A percentile compares a stretch with the other conserved stretches of the same genome.
These are phyloP conservation scores for Eumerus sabulonum DNA, from an alignment of 2,888 invertebrate species.

Conservation along the genomic window DNA sequence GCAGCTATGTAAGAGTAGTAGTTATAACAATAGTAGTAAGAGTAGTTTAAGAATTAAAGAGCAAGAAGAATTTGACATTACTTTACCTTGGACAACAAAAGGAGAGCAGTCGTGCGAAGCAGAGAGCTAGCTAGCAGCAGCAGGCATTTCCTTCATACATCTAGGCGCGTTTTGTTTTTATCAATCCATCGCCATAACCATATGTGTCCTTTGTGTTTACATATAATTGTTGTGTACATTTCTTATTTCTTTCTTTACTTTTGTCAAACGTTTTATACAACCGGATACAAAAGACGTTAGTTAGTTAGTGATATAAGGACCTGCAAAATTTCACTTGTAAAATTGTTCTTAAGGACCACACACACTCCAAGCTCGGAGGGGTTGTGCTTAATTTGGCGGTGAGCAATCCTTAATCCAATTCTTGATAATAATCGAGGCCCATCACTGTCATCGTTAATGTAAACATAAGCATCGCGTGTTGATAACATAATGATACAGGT, in stretches of 20 bases:
- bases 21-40: slow-evolving; percentile 18
- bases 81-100: slow-evolving; percentile 65
- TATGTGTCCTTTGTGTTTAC: slow-evolving; percentile 72
- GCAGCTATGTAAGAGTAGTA: slow-evolving; percentile 61
- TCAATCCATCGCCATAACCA: slow-evolving; percentile 68
- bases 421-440: slow-evolving; percentile 38
- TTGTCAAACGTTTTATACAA: slow-evolving; percentile 1
- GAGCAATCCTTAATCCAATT: slow-evolving; percentile 67
- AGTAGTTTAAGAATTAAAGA: slow-evolving; percentile 38
- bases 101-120: slow-evolving; percentile 57
- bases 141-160: slow-evolving; percentile 67
- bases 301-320: slow-evolving; percentile 9
- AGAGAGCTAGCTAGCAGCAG: slow-evolving; percentile 56
- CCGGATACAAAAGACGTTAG: slow-evolving; percentile 28
- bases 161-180: slow-evolving; percentile 61
- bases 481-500: too few species aligned
- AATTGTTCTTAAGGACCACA: slow-evolving; percentile 65
- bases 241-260: slow-evolving; percentile 10
- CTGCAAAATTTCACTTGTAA: slow-evolving; percentile 3
- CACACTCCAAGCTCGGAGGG: too few species aligned
- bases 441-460: slow-evolving; percentile 27
- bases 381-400: slow-evolving; percentile 38
- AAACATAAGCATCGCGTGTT: slow-evolving; percentile 35
- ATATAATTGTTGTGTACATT: slow-evolving; percentile 38
- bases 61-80: slow-evolving; percentile 60